Conservation (phyloP, 2,797 vertebrate species). For the Hafferia zeledoni region DNA sequence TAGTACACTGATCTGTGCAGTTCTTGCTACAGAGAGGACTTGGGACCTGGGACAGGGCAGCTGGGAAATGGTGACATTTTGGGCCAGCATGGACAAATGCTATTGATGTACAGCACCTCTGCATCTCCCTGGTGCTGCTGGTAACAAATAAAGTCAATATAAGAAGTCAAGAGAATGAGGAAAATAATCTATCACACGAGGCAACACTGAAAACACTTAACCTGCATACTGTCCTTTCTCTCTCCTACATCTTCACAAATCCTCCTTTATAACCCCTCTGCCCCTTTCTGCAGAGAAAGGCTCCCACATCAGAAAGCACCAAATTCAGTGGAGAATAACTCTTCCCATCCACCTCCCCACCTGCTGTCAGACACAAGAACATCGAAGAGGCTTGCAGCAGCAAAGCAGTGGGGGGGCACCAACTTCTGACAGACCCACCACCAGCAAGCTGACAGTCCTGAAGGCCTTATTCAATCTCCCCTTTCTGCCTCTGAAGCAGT, state of each 20-base stretch:
- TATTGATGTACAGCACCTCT: background rate
- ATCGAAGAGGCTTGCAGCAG: background rate
- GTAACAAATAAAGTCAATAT: background rate
- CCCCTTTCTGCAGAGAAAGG: background rate
- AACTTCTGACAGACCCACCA: background rate
- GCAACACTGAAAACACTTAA: background rate
- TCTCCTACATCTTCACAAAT: background rate
- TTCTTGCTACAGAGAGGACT: background rate
- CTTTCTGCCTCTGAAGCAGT: slow-evolving; percentile 9
- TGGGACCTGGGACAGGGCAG: background rate
- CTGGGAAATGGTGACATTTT: background rate
- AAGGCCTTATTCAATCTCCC: background rate
- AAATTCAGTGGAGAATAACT: background rate
- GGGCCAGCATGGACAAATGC: fast-evolving
- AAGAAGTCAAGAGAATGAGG: background rate
- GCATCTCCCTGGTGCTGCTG: background rate
- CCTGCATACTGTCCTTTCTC: background rate
- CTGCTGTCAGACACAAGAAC: background rate
- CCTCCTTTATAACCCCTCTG: background rate
- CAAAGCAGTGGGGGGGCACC: background rate
- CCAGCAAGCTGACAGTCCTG: background rate
- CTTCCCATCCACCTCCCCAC: background rate
- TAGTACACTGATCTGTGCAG: background rate
- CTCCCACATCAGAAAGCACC: background rate
- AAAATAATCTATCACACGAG: fast-evolving